Percentiles rank a stretch among this genome's conserved stretches.
phyloP scores from a whole-genome alignment of 2,113 vertebrate species.

The Miniopterus natalensis region DNA sequence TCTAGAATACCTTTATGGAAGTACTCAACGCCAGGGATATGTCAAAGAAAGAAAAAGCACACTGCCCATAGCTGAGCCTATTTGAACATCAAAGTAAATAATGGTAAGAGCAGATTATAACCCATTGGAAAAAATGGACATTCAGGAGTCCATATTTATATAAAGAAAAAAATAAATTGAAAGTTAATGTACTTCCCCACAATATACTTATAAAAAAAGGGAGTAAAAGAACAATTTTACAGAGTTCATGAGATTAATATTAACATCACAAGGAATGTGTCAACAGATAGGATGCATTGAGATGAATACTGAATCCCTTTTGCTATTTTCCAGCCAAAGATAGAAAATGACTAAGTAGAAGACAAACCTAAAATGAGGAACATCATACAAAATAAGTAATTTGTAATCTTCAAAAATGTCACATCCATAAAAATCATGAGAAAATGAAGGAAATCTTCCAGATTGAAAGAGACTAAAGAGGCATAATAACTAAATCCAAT shows the following conservation, averaged over 20 bases:
- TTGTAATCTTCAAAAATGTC: background rate
- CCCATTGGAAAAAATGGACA: background rate
- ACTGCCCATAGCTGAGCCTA: background rate
- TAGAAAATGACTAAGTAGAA: background rate
- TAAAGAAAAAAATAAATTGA: background rate
- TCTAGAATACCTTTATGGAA: background rate
- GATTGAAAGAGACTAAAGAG: background rate
- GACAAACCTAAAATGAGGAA: background rate
- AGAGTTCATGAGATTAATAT: background rate
- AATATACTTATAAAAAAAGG: background rate
- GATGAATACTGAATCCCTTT: background rate
- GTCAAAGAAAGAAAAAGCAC: background rate
- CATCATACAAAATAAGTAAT: constrained; percentile 30
- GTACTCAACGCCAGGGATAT: background rate
- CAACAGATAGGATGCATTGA: background rate
- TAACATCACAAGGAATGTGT: background rate
- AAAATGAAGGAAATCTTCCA: background rate
- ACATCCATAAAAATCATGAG: background rate
- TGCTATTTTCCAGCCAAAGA: background rate
- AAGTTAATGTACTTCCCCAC: background rate
- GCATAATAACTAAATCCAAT: background rate
- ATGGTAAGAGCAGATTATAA: background rate
- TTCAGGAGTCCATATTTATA: background rate
- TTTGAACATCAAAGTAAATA: background rate
- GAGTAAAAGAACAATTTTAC: background rate